Evolutionary conservation across 2,888 invertebrate species (phyloP).

Genomic region (Seira ritae): DNA sequence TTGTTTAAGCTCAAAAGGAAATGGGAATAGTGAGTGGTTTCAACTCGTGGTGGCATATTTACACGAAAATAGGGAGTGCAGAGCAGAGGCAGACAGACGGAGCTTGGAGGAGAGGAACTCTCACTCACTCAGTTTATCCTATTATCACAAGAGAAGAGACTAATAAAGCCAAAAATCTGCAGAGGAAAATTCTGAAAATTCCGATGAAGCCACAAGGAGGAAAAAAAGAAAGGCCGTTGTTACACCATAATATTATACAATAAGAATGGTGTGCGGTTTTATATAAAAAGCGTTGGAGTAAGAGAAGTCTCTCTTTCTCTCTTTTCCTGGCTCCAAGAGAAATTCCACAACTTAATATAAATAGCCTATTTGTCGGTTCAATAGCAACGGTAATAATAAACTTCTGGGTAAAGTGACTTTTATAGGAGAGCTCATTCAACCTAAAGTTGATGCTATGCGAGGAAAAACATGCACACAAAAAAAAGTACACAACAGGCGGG

Average conservation of each 20-base stretch:
- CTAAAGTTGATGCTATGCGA: not conserved
- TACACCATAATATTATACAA: constrained; percentile 13
- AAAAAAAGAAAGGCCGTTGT: constrained; percentile 7
- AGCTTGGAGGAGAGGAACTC: not conserved
- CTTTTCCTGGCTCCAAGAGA: constrained; percentile 10
- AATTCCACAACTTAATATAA: constrained; percentile 57
- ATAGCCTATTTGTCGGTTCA: constrained; percentile 55
- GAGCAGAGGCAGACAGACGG: not conserved
- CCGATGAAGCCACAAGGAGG: constrained; percentile 7
- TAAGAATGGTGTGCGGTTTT: constrained; percentile 12
- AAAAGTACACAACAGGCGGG: not conserved
- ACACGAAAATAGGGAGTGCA: constrained; percentile 24
- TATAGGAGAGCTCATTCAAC: not conserved
- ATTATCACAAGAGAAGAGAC: constrained; percentile 4
- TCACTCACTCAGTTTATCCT: constrained; percentile 8
- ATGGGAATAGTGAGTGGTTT: constrained; percentile 33
- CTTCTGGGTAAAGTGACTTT: constrained; percentile 5
- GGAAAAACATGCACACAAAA: not conserved
- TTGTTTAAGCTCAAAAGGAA: not conserved
- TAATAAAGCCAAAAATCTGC: constrained; percentile 24
- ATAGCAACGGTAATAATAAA: constrained; percentile 35
- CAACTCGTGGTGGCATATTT: constrained; percentile 37
- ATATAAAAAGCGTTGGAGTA: not conserved
- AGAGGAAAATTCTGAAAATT: constrained; percentile 16
- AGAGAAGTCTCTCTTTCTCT: constrained; percentile 1